Evolutionary conservation across 2,113 vertebrate species (phyloP).

Genomic region (Planiliza haematocheilus): DNA sequence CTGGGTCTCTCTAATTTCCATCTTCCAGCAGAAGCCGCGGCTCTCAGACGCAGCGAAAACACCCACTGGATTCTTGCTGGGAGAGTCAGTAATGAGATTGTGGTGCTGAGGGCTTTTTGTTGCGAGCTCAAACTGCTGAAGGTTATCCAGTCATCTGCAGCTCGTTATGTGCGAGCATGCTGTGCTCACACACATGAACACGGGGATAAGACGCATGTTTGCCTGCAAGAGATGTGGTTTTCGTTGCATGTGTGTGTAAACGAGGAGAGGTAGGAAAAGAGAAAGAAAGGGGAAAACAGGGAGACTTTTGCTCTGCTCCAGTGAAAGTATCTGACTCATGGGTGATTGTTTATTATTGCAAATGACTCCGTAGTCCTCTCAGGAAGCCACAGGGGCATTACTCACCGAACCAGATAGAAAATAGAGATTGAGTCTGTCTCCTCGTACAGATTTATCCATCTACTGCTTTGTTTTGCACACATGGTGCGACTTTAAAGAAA

Average conservation of each 20-base stretch:
- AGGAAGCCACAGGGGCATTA: conserved; percentile 69
- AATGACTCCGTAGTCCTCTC: conserved; percentile 62
- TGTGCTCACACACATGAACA: not conserved
- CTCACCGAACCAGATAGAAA: conserved; percentile 58
- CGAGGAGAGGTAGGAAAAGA: not conserved
- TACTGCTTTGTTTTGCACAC: conserved; percentile 32
- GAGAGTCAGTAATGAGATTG: conserved; percentile 70
- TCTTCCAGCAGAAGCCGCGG: conserved; percentile 41
- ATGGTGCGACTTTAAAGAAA: conserved; percentile 40
- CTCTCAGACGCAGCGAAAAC: conserved; percentile 52
- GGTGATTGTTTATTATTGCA: conserved; percentile 70
- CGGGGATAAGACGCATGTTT: not conserved
- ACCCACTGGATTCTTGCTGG: conserved; percentile 71
- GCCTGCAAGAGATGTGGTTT: conserved; percentile 14
- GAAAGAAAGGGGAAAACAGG: not conserved
- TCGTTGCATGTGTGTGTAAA: not conserved
- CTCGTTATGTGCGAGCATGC: conserved; percentile 43
- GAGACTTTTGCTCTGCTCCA: conserved; percentile 21
- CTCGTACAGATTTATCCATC: conserved; percentile 49
- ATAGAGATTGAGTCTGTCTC: conserved; percentile 41
- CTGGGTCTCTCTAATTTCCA: conserved; percentile 59
- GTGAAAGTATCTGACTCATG: conserved; percentile 79
- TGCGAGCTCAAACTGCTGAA: conserved; percentile 50
- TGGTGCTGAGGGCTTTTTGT: conserved; percentile 41
- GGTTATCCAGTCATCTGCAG: conserved; percentile 68